phyloP scores from a whole-genome alignment of 2,888 invertebrate species.

The Cataglyphis altisquamis region DNA sequence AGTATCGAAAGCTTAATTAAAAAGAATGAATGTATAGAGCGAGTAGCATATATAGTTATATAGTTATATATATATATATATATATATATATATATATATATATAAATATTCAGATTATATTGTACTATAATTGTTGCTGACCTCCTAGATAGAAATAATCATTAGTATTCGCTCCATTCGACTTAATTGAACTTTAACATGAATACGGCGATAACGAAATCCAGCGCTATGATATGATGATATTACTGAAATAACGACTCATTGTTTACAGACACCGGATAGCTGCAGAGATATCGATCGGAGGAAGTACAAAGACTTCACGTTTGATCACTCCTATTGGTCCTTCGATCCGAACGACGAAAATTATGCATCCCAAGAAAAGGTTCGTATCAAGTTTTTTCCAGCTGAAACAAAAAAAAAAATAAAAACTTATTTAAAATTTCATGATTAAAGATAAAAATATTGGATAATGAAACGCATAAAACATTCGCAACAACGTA shows the following conservation, averaged over 20 bases:
- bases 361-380: constrained; percentile 93
- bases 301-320: constrained; percentile 94
- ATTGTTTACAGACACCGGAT: constrained; percentile 85
- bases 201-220: constrained; percentile 19
- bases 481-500: constrained; percentile 17
- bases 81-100: neutral
- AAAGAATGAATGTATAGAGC: neutral
- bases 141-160: neutral
- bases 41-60: neutral
- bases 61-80: neutral
- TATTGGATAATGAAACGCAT: neutral
- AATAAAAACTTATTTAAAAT: neutral
- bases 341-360: constrained; percentile 91
- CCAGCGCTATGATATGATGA: neutral
- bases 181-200: constrained; percentile 41
- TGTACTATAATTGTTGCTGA: neutral
- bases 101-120: neutral
- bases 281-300: constrained; percentile 88
- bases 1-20: neutral
- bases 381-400: constrained; percentile 86
- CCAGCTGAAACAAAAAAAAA: neutral
- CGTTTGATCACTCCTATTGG: constrained; percentile 96
- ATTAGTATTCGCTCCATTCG: constrained; percentile 11
- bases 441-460: neutral
- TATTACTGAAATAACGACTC: constrained; percentile 32